A percentile compares a stretch with the other conserved stretches of the same genome.
phyloP scores from a whole-genome alignment of 30 jellyfish, hydroid and myxozoan genomes.

The Aurelia coerulea region DNA sequence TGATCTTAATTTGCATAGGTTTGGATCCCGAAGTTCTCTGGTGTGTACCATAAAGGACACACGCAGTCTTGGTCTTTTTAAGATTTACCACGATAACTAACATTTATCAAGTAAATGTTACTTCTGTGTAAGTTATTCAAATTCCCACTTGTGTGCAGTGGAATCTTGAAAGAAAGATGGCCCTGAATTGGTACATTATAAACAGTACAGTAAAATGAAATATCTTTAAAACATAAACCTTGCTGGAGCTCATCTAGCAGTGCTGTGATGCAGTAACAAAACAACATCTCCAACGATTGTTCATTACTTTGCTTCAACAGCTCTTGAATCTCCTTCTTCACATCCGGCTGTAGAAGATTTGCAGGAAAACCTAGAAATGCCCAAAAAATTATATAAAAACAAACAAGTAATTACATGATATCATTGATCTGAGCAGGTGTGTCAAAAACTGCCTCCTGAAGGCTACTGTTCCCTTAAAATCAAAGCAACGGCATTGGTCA shows the following conservation, averaged over 20 bases:
- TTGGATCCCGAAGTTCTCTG: too few species aligned
- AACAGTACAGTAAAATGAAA: not conserved
- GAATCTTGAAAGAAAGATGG: too few species aligned
- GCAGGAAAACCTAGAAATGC: constrained; percentile 69
- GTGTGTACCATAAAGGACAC: too few species aligned
- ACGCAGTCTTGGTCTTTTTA: too few species aligned
- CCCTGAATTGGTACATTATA: too few species aligned
- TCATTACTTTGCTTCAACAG: constrained; percentile 54
- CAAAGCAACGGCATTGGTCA: too few species aligned
- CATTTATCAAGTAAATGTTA: too few species aligned
- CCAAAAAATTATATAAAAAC: not conserved
- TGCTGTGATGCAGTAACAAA: constrained; percentile 56
- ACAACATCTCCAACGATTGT: constrained; percentile 58
- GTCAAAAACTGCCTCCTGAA: not conserved
- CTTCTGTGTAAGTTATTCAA: too few species aligned
- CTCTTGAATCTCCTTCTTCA: constrained; percentile 31
- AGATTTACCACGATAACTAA: too few species aligned
- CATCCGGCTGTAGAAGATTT: constrained; percentile 32
- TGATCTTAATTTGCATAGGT: too few species aligned
- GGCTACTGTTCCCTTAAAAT: too few species aligned
- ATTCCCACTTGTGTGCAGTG: too few species aligned
- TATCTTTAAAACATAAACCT: constrained; percentile 42
- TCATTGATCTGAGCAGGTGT: not conserved
- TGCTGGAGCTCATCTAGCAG: constrained; percentile 71
- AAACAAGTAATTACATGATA: not conserved